A percentile compares a stretch with the other conserved stretches of the same genome.
Evolutionary conservation across 1,140 invertebrate genomes (phyloP).

Genomic region (Penaeus vannamei): DNA sequence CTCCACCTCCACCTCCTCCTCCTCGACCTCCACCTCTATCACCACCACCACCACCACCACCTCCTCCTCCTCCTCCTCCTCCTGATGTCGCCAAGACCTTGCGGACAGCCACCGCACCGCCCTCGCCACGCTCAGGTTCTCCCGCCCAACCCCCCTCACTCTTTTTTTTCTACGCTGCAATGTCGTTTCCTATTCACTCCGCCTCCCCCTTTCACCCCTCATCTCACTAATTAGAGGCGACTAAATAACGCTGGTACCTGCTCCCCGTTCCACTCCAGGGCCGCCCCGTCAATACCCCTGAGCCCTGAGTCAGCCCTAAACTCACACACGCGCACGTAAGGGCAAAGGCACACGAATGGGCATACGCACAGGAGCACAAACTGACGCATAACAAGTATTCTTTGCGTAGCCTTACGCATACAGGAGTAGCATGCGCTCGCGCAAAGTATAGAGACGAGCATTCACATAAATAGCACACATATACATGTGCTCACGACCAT

Average conservation of each 20-base stretch:
- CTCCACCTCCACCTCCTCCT: not conserved
- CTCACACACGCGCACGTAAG: no score
- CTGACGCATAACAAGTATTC: no score
- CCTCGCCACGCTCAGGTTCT: not conserved
- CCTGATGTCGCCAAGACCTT: not conserved
- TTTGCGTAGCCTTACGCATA: no score
- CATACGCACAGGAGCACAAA: no score
- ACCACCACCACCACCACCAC: not conserved
- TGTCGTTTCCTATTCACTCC: slow-evolving; percentile 50
- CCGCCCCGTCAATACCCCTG: not conserved
- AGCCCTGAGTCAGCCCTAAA: no score
- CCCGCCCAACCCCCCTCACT: not conserved
- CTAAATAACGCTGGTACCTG: slow-evolving; percentile 54
- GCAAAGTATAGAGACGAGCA: no score
- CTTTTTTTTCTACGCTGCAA: slow-evolving; percentile 31
- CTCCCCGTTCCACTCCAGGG: not conserved
- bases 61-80: not conserved
- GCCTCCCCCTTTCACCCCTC: slow-evolving; percentile 48
- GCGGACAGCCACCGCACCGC: slow-evolving; percentile 2
- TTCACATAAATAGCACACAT: no score
- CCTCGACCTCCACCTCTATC: not conserved
- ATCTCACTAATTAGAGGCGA: slow-evolving; percentile 60
- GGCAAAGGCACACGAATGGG: no score
- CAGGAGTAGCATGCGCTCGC: no score
- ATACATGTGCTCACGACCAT: no score